phyloP scores from a whole-genome alignment of 1,140 invertebrate species.

The Trialeurodes vaporariorum region DNA sequence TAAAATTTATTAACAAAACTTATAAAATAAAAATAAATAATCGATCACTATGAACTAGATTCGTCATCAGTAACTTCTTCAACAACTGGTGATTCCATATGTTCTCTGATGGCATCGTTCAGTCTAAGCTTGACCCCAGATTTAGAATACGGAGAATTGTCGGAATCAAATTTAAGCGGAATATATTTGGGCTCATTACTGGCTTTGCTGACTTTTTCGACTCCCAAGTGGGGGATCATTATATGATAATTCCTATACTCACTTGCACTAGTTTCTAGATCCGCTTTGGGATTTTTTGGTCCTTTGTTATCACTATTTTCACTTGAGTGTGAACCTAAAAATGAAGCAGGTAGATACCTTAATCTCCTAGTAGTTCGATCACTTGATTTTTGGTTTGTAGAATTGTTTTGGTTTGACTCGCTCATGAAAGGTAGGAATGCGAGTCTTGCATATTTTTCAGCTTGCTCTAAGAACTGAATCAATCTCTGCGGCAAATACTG shows the following conservation, averaged over 20 bases:
- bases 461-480: constrained; percentile 61
- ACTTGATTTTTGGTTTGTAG: not conserved
- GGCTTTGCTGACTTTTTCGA: not conserved
- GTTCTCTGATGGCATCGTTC: not conserved
- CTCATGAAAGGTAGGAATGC: constrained; percentile 26
- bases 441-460: constrained; percentile 54
- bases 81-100: not conserved
- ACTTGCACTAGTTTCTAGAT: not conserved
- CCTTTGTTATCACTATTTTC: not conserved
- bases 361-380: not conserved
- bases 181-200: not conserved
- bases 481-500: constrained; percentile 63
- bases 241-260: not conserved
- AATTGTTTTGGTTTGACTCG: constrained; percentile 8
- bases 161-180: not conserved
- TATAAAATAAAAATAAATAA: not conserved
- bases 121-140: not conserved
- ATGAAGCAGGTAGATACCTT: not conserved
- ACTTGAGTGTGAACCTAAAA: not conserved
- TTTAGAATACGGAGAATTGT: not conserved
- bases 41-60: not conserved
- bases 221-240: not conserved
- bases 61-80: not conserved
- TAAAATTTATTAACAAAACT: not conserved
- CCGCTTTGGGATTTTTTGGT: not conserved